phyloP scores from a whole-genome alignment of 1,140 invertebrate genomes.

The Akabosia matsudoensis region DNA sequence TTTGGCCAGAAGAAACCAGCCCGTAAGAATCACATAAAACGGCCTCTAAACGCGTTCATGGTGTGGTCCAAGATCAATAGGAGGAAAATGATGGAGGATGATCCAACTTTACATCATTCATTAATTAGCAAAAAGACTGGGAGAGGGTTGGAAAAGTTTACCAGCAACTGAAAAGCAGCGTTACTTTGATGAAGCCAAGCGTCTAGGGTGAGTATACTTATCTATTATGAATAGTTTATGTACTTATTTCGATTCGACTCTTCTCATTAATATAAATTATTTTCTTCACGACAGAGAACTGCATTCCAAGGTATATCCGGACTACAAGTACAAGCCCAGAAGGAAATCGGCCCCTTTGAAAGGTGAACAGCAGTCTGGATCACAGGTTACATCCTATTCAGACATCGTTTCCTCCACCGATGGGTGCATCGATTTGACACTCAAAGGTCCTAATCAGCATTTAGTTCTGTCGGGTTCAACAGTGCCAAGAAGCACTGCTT shows the following conservation, averaged over 20 bases:
- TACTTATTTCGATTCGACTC: no score
- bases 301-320: slow-evolving; percentile 72
- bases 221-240: no score
- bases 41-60: slow-evolving; percentile 70
- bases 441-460: slow-evolving; percentile 4
- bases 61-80: slow-evolving; percentile 66
- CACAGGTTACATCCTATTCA: not conserved
- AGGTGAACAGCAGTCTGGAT: not conserved
- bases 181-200: slow-evolving; percentile 94
- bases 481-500: not conserved
- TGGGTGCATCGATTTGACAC: slow-evolving; percentile 7
- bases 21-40: slow-evolving; percentile 58
- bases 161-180: slow-evolving; percentile 76
- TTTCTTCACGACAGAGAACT: slow-evolving; percentile 59
- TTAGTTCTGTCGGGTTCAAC: not conserved
- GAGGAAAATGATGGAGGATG: slow-evolving; percentile 72
- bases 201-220: slow-evolving; percentile 57
- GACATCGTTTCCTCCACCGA: slow-evolving; percentile 2
- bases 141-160: slow-evolving; percentile 51
- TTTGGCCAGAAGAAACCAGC: not conserved
- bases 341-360: slow-evolving; percentile 57
- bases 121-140: slow-evolving; percentile 85
- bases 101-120: slow-evolving; percentile 85
- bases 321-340: slow-evolving; percentile 68
- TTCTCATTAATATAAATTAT: not conserved